Conservation (phyloP, 2,888 invertebrate genomes). For the Caenorhabditis sulstoni region DNA sequence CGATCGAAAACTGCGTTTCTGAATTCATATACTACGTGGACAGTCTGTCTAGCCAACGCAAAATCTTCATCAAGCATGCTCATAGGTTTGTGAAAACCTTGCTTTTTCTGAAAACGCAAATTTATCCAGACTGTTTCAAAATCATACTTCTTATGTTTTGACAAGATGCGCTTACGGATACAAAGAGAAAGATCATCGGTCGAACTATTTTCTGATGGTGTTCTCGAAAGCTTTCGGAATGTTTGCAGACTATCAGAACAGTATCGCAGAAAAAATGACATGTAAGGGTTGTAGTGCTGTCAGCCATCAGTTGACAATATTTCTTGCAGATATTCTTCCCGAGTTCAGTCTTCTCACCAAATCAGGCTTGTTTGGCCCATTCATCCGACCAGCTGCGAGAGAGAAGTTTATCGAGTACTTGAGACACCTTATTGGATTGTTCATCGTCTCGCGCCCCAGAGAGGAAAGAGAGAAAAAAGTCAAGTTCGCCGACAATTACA, state of each 20-base stretch:
- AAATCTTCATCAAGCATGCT: constrained; percentile 39
- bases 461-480: neutral
- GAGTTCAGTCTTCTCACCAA: too few relatives aligned
- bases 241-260: constrained; percentile 37
- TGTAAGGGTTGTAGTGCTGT: constrained; percentile 38
- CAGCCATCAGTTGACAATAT: neutral
- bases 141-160: constrained; percentile 68
- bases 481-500: constrained; percentile 20
- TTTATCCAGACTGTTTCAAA: constrained; percentile 69
- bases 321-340: constrained; percentile 47
- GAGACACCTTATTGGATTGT: constrained; percentile 23
- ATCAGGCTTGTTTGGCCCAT: constrained; percentile 13
- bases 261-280: constrained; percentile 34
- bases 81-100: constrained; percentile 42
- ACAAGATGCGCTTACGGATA: constrained; percentile 70
- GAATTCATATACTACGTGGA: constrained; percentile 58
- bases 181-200: constrained; percentile 40
- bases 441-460: neutral
- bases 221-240: constrained; percentile 57
- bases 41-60: constrained; percentile 13
- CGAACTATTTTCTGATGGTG: constrained; percentile 48
- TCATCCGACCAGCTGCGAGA: constrained; percentile 12
- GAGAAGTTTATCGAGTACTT: constrained; percentile 49
- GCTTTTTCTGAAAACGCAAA: neutral
- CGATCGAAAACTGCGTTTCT: constrained; percentile 54